Evolutionary conservation across 2,797 vertebrate species (phyloP).

Genomic region (Pipistrellus pipistrellus): DNA sequence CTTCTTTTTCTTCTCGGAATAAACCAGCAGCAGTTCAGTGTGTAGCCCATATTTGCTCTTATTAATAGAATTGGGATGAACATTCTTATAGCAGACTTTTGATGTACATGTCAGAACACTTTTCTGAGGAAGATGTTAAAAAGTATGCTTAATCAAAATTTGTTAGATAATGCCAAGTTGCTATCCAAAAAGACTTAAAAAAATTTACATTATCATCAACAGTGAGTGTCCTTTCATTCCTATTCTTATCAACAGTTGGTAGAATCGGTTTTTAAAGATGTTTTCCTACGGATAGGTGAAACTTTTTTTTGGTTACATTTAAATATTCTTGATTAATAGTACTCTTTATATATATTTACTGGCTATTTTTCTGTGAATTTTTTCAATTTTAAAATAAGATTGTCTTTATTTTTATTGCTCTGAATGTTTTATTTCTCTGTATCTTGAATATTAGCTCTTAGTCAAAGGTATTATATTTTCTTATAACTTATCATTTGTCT

Average conservation of each 20-base stretch:
- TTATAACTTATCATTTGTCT: neutral
- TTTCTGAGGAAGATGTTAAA: neutral
- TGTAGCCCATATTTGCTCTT: neutral
- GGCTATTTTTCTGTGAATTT: neutral
- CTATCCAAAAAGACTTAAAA: neutral
- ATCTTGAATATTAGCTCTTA: neutral
- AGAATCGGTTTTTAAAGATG: neutral
- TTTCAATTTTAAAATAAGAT: slow-evolving; percentile 9
- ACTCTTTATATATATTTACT: neutral
- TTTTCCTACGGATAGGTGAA: neutral
- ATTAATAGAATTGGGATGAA: neutral
- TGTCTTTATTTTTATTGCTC: neutral
- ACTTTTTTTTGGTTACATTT: neutral
- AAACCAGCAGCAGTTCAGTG: neutral
- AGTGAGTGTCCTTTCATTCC: neutral
- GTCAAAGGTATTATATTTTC: neutral
- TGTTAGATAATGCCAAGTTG: neutral
- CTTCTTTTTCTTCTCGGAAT: neutral
- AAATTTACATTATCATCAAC: neutral
- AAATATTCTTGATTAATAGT: neutral
- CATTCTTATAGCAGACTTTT: neutral
- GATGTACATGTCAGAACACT: neutral
- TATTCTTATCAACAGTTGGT: neutral
- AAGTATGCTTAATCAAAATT: neutral
- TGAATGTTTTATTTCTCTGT: slow-evolving; percentile 19